These are phyloP conservation scores for Acrocyrtus sp. DNA, from an alignment of 2,888 invertebrate genomes.

Conservation along the genomic window DNA sequence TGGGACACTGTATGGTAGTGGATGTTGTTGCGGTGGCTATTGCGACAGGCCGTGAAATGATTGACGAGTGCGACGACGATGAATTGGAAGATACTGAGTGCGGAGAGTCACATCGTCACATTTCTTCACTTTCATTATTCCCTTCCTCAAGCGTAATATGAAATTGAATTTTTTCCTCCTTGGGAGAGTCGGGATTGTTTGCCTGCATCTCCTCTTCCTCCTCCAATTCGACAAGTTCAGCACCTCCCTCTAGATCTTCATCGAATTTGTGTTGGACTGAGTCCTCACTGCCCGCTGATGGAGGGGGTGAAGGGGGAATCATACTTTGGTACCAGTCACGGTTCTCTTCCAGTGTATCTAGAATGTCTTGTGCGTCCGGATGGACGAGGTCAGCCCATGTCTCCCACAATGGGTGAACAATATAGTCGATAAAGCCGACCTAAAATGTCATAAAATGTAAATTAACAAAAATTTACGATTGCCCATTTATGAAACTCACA, in stretches of 20 bases:
- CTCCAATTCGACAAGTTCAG: conserved; percentile 65
- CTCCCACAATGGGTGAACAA: conserved; percentile 99
- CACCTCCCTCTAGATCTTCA: conserved; percentile 72
- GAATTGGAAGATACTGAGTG: conserved; percentile 41
- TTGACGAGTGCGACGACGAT: conserved; percentile 41
- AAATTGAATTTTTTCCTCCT: conserved; percentile 66
- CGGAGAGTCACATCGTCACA: conserved; percentile 63
- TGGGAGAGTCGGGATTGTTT: conserved; percentile 45
- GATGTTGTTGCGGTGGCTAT: conserved; percentile 18
- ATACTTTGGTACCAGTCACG: conserved; percentile 95
- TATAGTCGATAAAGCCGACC: conserved; percentile 99
- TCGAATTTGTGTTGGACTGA: conserved; percentile 56
- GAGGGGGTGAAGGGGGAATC: conserved; percentile 92
- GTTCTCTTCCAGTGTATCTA: conserved; percentile 98
- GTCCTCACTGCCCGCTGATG: conserved; percentile 41
- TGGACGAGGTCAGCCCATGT: conserved; percentile 99
- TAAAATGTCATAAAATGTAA: conserved; percentile 63
- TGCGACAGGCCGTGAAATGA: conserved; percentile 42
- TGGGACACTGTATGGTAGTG: neutral
- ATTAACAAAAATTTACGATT: neutral
- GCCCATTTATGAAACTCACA: neutral
- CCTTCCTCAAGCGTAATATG: conserved; percentile 86
- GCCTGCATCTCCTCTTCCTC: conserved; percentile 53
- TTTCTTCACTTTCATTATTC: conserved; percentile 69
- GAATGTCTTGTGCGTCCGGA: conserved; percentile 97